phyloP scores from a whole-genome alignment of 2,113 vertebrate species.

The Carlito syrichta region DNA sequence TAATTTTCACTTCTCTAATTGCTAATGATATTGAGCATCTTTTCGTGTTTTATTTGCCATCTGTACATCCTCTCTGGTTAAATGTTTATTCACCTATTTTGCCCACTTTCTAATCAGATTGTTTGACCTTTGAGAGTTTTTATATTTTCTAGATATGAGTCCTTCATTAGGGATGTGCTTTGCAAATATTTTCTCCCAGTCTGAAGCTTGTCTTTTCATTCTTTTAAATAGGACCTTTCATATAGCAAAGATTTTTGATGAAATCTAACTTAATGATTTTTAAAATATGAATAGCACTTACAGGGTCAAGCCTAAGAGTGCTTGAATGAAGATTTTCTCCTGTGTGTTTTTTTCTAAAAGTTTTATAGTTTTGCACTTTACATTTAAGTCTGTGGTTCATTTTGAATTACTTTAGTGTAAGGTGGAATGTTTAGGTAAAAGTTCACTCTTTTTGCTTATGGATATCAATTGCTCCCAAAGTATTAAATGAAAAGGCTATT shows the following conservation, averaged over 20 bases:
- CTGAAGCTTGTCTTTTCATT: not conserved
- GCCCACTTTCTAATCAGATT: not conserved
- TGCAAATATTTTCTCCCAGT: constrained; percentile 13
- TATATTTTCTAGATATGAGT: not conserved
- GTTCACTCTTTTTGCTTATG: not conserved
- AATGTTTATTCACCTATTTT: not conserved
- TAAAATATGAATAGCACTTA: not conserved
- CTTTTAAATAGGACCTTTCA: not conserved
- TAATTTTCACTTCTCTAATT: not conserved
- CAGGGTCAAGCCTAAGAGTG: not conserved
- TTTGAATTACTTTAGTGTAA: not conserved
- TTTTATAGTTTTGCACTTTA: not conserved
- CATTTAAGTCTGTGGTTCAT: constrained; percentile 11
- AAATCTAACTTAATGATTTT: not conserved
- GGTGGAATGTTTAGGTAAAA: not conserved
- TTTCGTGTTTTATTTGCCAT: not conserved
- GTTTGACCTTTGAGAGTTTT: not conserved
- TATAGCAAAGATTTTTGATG: not conserved
- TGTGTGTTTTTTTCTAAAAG: not conserved
- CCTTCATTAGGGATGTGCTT: not conserved
- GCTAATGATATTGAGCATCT: not conserved
- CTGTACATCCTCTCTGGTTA: not conserved
- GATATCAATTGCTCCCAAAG: not conserved
- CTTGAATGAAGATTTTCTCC: not conserved
- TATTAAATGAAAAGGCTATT: not conserved